Evolutionary conservation across 2,888 invertebrate species (phyloP), one percentile per base, ranked within the genome.

Genomic region (Mystacides longicornis): DNA sequence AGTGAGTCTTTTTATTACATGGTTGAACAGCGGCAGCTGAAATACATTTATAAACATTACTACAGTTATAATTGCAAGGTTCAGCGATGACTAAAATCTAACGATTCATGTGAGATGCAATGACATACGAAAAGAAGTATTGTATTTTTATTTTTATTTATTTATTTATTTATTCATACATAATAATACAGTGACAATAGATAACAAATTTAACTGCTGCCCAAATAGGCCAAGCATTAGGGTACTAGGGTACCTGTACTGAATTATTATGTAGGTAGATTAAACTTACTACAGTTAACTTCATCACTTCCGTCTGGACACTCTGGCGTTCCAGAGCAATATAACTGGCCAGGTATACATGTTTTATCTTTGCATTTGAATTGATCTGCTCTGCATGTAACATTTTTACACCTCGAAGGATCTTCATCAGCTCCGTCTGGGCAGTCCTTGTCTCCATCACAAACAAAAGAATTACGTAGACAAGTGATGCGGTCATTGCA

Each of bases 261-360:
- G n/a, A n/a, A n/a, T n/a, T n/a, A n/a, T n/a, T n/a, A n/a, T n/a
- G n/a, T n/a, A n/a, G n/a, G n/a, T n/a, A n/a, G n/a, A n/a, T n/a
- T n/a, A n/a, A n/a, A 78, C 81, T 80, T 71, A 83, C 86, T 83
- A 75, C 93, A 93, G 64, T 89, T 84, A 48, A 81, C 72, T 72
- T 95, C 95, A 69, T 95, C 94, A 65, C 89, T 90, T 62, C 83
- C 85, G 71, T 95, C 93, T 0, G 80, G 71, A 66, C 94, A 95
- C 64, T 95, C 93, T 20, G 79, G 70, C 49, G 83, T 80, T 0
- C 92, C 91, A 61, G 91, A 87, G 70, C 95, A 95, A 64, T 85
- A 85, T 61, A 91, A 73, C 62, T 88, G 83, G 1, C 89, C 90
- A 47, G 87, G 81, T 60, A 92, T 89, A 66, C 92, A 92, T 61